Percentiles rank a stretch among this genome's conserved stretches.
Conservation (phyloP, 2,888 invertebrate species). For the Orchestes rusci region DNA sequence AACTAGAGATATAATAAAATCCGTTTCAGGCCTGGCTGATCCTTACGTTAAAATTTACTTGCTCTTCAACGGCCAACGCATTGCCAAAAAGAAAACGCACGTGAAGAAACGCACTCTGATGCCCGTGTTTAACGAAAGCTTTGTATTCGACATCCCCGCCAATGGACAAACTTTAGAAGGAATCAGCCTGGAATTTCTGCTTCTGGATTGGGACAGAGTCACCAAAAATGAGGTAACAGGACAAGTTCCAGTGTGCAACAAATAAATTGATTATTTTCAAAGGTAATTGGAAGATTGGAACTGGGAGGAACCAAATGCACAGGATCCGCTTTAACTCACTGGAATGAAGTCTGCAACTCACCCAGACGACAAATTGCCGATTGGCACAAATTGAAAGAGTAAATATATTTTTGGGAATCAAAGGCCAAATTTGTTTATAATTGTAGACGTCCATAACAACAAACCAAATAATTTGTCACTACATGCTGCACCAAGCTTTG, state of each 20-base stretch:
- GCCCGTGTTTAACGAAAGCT: conserved; percentile 98
- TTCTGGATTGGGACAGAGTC: conserved; percentile 95
- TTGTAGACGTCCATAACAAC: too few relatives aligned
- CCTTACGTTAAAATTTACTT: conserved; percentile 97
- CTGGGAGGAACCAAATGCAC: conserved; percentile 75
- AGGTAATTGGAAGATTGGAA: conserved; percentile 94
- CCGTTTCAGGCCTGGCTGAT: conserved; percentile 67
- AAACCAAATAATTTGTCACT: too few relatives aligned
- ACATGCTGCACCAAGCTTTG: too few relatives aligned
- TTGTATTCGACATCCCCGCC: conserved; percentile 90
- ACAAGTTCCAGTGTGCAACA: too few relatives aligned
- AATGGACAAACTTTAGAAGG: conserved; percentile 70
- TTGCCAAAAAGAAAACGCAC: conserved; percentile 98
- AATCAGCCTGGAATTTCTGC: conserved; percentile 79
- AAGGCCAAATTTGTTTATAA: too few relatives aligned
- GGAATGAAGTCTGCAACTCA: conserved; percentile 96
- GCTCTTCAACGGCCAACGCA: conserved; percentile 93
- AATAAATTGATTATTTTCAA: conserved; percentile 6
- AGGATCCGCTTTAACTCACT: conserved; percentile 85
- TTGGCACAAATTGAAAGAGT: conserved; percentile 97
- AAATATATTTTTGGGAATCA: too few relatives aligned
- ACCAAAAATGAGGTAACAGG: conserved; percentile 96
- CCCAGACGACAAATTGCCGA: conserved; percentile 97
- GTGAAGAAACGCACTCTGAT: conserved; percentile 96
- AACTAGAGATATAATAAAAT: background rate